Evolutionary conservation across 2,797 vertebrate species (phyloP).

Genomic region (Carcharodon carcharias): DNA sequence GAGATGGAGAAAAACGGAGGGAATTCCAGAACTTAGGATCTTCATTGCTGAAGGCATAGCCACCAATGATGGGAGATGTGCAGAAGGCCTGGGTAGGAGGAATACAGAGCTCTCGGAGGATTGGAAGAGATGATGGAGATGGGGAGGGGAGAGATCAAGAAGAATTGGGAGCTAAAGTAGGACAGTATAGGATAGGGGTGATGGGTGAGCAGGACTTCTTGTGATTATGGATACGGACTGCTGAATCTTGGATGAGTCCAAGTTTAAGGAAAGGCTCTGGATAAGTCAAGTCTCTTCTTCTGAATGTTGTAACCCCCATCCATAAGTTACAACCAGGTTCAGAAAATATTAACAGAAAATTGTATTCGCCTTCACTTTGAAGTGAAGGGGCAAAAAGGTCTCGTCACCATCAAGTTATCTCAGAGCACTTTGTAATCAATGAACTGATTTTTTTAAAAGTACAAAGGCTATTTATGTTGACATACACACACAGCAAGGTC

Average conservation of each 20-base stretch:
- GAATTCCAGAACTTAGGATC: background rate
- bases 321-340: constrained; percentile 1
- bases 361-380: background rate
- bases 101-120: no score
- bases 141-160: background rate
- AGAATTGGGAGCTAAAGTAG: background rate
- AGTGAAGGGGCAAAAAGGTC: background rate
- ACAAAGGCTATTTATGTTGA: background rate
- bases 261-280: background rate
- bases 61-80: background rate
- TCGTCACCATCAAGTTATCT: background rate
- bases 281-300: background rate
- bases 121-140: background rate
- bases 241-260: background rate
- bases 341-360: background rate
- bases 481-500: background rate
- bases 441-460: background rate
- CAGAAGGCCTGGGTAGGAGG: background rate
- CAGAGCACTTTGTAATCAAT: background rate
- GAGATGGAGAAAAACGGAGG: no score
- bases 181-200: background rate
- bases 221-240: background rate
- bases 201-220: background rate
- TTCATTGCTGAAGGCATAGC: background rate
- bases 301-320: background rate